Conservation (phyloP, 2,113 vertebrate species). For the Coptodon bakossiorum region DNA sequence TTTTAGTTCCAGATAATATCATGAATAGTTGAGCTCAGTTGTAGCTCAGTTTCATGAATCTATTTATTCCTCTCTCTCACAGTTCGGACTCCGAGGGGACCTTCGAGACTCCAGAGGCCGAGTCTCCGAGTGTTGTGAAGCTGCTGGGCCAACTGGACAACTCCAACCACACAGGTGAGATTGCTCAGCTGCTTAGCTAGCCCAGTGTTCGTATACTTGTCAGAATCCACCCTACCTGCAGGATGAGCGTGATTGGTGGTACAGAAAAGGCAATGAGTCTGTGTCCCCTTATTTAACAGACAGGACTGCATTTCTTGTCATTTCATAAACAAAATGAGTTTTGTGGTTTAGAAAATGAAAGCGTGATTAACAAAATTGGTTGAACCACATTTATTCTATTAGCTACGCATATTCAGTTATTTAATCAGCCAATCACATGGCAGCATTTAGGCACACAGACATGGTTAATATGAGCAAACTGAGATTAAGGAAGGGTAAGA, state of each 20-base stretch:
- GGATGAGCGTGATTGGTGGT: background rate
- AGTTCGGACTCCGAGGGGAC: conserved; percentile 95
- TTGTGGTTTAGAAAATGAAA: background rate
- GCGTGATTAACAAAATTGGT: background rate
- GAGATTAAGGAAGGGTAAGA: background rate
- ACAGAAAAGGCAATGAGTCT: background rate
- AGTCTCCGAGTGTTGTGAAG: conserved; percentile 79
- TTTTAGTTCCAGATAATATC: background rate
- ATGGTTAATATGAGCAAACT: background rate
- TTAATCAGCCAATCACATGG: background rate
- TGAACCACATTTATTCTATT: background rate
- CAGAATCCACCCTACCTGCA: background rate
- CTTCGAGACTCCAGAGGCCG: conserved; percentile 90
- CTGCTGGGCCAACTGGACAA: conserved; percentile 58
- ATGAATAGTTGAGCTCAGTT: background rate
- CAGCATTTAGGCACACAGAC: background rate
- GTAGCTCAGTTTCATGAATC: background rate
- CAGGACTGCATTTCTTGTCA: background rate
- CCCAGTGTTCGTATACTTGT: background rate
- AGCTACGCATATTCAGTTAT: background rate
- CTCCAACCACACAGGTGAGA: conserved; percentile 70
- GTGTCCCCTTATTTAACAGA: background rate
- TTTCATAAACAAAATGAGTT: background rate
- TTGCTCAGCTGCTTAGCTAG: background rate
- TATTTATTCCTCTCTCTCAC: background rate